Percentiles rank a stretch among this genome's conserved stretches.
phyloP scores from a whole-genome alignment of 2,888 invertebrate species.

The Lydus trimaculatus region DNA sequence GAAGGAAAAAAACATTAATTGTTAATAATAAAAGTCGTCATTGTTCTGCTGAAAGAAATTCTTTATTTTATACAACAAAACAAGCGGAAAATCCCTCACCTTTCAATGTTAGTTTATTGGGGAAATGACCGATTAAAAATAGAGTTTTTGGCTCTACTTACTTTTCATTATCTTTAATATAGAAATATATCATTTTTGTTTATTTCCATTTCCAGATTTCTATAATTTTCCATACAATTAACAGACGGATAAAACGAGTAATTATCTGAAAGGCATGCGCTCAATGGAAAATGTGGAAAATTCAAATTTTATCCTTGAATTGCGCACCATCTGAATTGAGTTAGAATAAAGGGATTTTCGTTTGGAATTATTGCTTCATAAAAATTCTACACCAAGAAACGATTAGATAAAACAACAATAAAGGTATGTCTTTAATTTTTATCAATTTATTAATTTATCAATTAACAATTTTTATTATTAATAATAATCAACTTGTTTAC shows the following conservation, averaged over 20 bases:
- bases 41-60: too few relatives aligned
- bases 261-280: neutral
- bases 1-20: too few relatives aligned
- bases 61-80: neutral
- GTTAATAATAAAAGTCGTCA: too few relatives aligned
- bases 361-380: neutral
- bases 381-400: neutral
- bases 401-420: too few relatives aligned
- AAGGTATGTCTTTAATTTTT: neutral
- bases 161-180: neutral
- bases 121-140: constrained; percentile 1
- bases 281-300: constrained; percentile 1
- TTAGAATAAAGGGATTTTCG: neutral
- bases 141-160: neutral
- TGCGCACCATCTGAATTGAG: neutral
- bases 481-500: neutral
- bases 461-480: neutral
- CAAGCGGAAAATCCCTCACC: neutral
- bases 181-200: neutral
- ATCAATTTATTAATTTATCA: neutral
- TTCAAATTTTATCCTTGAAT: neutral
- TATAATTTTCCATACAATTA: neutral
- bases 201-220: neutral
- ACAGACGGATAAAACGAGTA: neutral
- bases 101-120: neutral